Evolutionary conservation across 2,113 vertebrate species (phyloP), one percentile per base, ranked within the genome.

Genomic region (Alectura lathami): DNA sequence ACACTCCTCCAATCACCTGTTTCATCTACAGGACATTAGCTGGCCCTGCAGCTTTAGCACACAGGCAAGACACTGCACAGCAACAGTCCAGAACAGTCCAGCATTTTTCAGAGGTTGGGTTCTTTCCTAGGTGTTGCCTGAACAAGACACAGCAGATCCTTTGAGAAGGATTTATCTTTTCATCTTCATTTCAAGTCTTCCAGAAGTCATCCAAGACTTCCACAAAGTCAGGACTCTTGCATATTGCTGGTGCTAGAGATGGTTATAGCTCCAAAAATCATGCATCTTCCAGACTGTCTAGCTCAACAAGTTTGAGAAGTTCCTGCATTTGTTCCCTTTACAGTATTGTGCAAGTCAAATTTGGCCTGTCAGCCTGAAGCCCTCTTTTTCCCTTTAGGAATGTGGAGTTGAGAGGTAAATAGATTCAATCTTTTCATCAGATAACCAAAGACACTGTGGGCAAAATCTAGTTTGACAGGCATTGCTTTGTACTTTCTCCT

Each of bases 1-100:
- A 95, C 96, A 82, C 88, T 88, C 75, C 83, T 95, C 94, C 95
- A 96, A 21, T 72, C 70, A 81, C 80, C 91, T 72, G 48, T 64
- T 87, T 57, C 9, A 32, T 83, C 80, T 66, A 82, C 77, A 91
- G 88, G 92, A 93, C 72, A 5, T 84, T 63, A 30, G 64, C 93
- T 94, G 81, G 91, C 91, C 92, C 81, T 94, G 57, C 96, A 92
- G 92, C 87, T 93, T 94, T 62, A 95, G 82, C 81, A 78, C 91
- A 57, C 68, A 64, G 83, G 63, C 84, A 70, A 93, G 92, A 93
- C 79, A 92, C 89, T 8, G 78, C 78, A 86, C 83, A 93, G 83
- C 74, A 86, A 86, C 64, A 87, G 80, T 82, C 74, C 95, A 97
- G 77, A 88, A 85, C 72, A 86, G 82, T 78, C 74, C 95, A 96